phyloP scores from a whole-genome alignment of 64 coral and sea anemone genomes.

The Catalaphyllia jardinei region DNA sequence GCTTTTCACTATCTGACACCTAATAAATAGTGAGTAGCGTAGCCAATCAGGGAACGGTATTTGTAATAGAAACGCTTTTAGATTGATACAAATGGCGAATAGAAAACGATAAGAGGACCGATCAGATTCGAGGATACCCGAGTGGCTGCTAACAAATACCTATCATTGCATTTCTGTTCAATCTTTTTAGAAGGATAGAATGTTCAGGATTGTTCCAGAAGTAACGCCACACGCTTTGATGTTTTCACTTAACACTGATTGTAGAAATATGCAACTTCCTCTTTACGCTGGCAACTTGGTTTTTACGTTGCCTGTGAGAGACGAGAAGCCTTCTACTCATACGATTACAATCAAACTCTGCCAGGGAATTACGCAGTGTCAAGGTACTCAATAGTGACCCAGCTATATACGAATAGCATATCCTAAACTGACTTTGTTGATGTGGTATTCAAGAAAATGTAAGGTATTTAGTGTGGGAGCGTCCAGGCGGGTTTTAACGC shows the following conservation, averaged over 20 bases:
- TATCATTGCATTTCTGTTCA: neutral
- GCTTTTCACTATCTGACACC: too few species aligned
- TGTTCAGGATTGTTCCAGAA: constrained; percentile 30
- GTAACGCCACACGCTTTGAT: constrained; percentile 24
- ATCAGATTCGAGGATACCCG: too few species aligned
- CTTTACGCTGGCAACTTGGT: neutral
- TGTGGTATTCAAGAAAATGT: too few species aligned
- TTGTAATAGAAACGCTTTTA: too few species aligned
- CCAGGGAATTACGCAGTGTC: neutral
- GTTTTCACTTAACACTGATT: neutral
- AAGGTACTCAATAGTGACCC: constrained; percentile 29
- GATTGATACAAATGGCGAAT: too few species aligned
- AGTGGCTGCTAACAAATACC: neutral
- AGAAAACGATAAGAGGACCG: neutral
- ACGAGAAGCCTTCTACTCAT: neutral
- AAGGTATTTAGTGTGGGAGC: too few species aligned
- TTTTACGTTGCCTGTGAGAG: constrained; percentile 24
- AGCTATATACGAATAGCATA: too few species aligned
- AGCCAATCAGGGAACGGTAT: too few species aligned
- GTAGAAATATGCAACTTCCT: constrained; percentile 16
- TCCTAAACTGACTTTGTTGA: too few species aligned
- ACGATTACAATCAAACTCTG: constrained; percentile 15
- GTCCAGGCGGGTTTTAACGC: too few species aligned
- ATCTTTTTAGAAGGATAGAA: constrained; percentile 7
- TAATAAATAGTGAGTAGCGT: too few species aligned